These are phyloP conservation scores for Ganaspis brasiliensis DNA, from an alignment of 2,888 invertebrate genomes.

Conservation along the genomic window DNA sequence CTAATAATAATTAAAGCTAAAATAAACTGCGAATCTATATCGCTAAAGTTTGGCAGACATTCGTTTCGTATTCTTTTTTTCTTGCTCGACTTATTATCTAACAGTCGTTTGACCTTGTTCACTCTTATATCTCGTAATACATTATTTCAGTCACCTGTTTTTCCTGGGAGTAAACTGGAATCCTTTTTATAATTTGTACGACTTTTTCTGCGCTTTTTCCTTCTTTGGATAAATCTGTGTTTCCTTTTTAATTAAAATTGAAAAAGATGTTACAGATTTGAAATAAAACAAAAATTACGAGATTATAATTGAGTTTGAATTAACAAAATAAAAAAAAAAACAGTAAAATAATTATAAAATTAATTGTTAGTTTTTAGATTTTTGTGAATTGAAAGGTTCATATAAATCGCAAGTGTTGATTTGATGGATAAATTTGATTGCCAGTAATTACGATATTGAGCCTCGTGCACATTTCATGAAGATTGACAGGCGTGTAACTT, in stretches of 20 bases:
- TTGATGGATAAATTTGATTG: conserved; percentile 21
- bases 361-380: not conserved
- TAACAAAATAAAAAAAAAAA: no score
- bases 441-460: not conserved
- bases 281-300: no score
- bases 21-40: not conserved
- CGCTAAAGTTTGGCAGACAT: conserved; percentile 18
- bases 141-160: conserved; percentile 65
- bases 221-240: no score
- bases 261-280: no score
- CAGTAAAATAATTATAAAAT: not conserved
- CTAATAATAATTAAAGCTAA: conserved; percentile 3
- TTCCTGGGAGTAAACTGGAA: not conserved
- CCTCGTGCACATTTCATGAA: conserved; percentile 21
- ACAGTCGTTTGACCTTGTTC: conserved; percentile 63
- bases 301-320: no score
- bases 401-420: conserved; percentile 8
- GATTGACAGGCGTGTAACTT: conserved; percentile 38
- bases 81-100: conserved; percentile 67
- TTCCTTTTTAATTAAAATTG: no score
- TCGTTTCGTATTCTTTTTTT: conserved; percentile 23
- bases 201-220: not conserved
- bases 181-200: not conserved
- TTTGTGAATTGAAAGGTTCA: not conserved
- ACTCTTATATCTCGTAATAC: conserved; percentile 63